phyloP scores from a whole-genome alignment of 2,113 vertebrate species.

The Nibea coibor region DNA sequence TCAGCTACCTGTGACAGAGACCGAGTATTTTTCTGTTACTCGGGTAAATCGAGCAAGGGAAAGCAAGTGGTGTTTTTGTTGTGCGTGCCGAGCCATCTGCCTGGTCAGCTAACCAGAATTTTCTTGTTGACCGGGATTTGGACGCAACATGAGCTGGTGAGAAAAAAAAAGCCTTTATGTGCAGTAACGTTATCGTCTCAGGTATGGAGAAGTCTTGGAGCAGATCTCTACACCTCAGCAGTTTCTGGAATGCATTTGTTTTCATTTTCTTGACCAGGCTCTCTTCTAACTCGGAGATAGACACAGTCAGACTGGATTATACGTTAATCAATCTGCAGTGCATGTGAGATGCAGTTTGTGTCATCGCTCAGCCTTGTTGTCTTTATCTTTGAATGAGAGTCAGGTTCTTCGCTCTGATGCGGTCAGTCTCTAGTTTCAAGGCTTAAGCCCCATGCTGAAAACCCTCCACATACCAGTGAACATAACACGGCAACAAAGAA shows the following conservation, averaged over 20 bases:
- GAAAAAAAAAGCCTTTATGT: not conserved
- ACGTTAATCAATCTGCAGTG: not conserved
- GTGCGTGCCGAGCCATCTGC: not conserved
- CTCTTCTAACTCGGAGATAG: not conserved
- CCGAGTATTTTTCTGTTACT: too few species aligned
- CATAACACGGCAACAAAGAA: constrained; percentile 52
- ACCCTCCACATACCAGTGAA: constrained; percentile 55
- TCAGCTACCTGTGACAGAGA: not conserved
- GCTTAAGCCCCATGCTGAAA: constrained; percentile 5
- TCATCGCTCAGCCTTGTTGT: not conserved
- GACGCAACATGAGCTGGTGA: constrained; percentile 11
- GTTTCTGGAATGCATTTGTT: constrained; percentile 25
- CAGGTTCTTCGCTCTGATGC: constrained; percentile 3
- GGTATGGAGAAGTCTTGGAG: not conserved
- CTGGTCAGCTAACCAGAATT: constrained; percentile 1
- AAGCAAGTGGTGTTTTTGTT: constrained; percentile 12
- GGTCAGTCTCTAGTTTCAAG: constrained; percentile 23
- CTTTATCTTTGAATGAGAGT: not conserved
- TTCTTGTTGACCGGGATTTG: constrained; percentile 4
- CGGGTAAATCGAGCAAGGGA: not conserved
- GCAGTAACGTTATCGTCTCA: not conserved
- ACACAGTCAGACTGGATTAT: not conserved
- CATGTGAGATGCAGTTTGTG: not conserved
- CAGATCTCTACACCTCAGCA: constrained; percentile 22
- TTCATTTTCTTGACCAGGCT: not conserved